Percentiles rank a stretch among this genome's conserved stretches.
These are phyloP conservation scores for Otocyon megalotis DNA, from an alignment of 2,113 vertebrate species.

Conservation along the genomic window DNA sequence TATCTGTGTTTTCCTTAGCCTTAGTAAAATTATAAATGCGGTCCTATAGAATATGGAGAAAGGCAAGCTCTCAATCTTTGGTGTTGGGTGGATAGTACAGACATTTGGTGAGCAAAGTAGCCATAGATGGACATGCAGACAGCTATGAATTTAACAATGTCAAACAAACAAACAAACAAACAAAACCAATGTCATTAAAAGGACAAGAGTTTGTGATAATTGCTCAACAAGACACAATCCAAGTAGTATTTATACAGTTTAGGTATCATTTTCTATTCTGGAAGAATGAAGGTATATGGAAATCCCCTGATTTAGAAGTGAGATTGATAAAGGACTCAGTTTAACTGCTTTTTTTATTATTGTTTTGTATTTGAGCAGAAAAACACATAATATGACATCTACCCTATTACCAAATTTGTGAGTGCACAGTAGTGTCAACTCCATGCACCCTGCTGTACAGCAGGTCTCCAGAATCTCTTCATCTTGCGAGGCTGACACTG, in stretches of 20 bases:
- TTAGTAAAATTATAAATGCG: not conserved
- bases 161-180: too few species aligned
- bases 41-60: not conserved
- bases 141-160: not conserved
- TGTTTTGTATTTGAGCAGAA: not conserved
- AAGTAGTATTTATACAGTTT: not conserved
- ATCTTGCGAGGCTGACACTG: not conserved
- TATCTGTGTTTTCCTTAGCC: not conserved
- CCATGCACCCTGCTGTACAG: not conserved
- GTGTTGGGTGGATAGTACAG: not conserved
- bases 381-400: not conserved
- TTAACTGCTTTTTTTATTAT: not conserved
- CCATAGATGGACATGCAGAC: not conserved
- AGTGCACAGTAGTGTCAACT: not conserved
- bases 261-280: not conserved
- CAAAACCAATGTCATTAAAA: not conserved
- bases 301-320: not conserved
- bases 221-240: not conserved
- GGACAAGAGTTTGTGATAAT: not conserved
- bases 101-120: not conserved
- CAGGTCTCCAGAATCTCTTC: not conserved
- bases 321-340: not conserved
- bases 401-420: not conserved
- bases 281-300: not conserved
- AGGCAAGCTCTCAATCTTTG: not conserved